phyloP scores from a whole-genome alignment of 2,888 invertebrate genomes.

The Drosophila quasianomalipes region DNA sequence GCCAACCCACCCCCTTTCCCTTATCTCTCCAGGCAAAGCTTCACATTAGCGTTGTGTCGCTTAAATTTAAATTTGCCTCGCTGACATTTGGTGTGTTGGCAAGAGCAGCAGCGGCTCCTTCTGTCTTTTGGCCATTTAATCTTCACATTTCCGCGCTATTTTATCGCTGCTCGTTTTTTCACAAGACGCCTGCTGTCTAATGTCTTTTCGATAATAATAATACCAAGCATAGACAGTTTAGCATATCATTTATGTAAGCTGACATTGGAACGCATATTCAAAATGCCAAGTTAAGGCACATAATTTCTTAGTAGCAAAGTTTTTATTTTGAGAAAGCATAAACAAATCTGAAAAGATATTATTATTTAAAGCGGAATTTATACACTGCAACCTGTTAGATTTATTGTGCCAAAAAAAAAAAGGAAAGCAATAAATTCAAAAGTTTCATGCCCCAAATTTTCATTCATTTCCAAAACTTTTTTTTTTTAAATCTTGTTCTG shows the following conservation, averaged over 20 bases:
- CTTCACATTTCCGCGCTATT: slow-evolving; percentile 44
- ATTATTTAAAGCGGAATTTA: neutral
- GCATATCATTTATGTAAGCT: slow-evolving; percentile 1
- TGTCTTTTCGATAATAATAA: slow-evolving; percentile 68
- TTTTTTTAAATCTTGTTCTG: neutral
- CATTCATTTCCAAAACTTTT: neutral
- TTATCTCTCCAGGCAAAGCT: slow-evolving; percentile 38
- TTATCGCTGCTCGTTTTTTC: slow-evolving; percentile 49
- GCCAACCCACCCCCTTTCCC: neutral
- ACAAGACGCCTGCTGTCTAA: slow-evolving; percentile 46
- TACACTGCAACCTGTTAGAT: neutral
- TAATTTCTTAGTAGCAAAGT: neutral
- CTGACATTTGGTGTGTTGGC: slow-evolving; percentile 59
- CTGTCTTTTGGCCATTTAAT: slow-evolving; percentile 37
- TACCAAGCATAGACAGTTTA: slow-evolving; percentile 35
- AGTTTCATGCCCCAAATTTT: neutral
- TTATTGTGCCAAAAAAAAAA: neutral
- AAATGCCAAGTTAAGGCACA: neutral
- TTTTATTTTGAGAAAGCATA: neutral
- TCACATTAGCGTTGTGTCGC: slow-evolving; percentile 61
- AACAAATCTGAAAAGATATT: neutral
- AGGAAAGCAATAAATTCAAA: neutral
- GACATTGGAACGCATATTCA: neutral
- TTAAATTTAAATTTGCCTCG: slow-evolving; percentile 77
- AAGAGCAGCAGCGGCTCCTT: slow-evolving; percentile 32